Evolutionary conservation across 2,113 vertebrate genomes (phyloP).

Genomic region (Mohoua ochrocephala): DNA sequence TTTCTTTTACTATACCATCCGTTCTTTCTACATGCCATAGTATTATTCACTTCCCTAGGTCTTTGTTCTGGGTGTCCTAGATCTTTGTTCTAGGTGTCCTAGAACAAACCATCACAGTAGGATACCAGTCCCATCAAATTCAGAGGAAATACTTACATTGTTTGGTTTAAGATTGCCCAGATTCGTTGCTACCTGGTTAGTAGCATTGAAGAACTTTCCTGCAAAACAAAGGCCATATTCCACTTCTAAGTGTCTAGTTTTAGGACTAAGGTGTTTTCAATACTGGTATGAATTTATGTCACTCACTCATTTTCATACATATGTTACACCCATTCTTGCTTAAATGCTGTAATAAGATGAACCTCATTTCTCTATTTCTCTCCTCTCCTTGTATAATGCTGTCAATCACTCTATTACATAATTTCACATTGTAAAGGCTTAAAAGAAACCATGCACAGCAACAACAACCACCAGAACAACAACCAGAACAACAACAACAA

Average conservation of each 20-base stretch:
- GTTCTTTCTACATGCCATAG: neutral
- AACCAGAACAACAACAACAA: neutral
- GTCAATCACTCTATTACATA: neutral
- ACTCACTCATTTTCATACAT: neutral
- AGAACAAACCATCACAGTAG: neutral
- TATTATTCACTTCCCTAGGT: neutral
- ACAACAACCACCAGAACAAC: too few relatives aligned
- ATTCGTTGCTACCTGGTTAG: neutral
- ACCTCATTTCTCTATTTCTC: neutral
- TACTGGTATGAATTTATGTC: neutral
- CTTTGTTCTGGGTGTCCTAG: too few relatives aligned
- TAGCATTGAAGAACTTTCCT: neutral
- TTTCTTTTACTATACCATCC: neutral
- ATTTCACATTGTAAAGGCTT: neutral
- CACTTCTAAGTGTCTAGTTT: neutral
- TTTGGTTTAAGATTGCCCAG: neutral
- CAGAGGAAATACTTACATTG: neutral
- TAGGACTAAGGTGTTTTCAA: neutral
- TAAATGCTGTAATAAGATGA: neutral
- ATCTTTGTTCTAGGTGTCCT: neutral
- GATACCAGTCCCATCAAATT: neutral
- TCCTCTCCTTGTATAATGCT: neutral
- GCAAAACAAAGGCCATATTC: neutral
- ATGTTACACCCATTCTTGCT: neutral
- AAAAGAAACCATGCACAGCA: neutral